A percentile compares a stretch with the other conserved stretches of the same genome.
Evolutionary conservation across 2,113 vertebrate species (phyloP).

Genomic region (Poicephalus meyeri): DNA sequence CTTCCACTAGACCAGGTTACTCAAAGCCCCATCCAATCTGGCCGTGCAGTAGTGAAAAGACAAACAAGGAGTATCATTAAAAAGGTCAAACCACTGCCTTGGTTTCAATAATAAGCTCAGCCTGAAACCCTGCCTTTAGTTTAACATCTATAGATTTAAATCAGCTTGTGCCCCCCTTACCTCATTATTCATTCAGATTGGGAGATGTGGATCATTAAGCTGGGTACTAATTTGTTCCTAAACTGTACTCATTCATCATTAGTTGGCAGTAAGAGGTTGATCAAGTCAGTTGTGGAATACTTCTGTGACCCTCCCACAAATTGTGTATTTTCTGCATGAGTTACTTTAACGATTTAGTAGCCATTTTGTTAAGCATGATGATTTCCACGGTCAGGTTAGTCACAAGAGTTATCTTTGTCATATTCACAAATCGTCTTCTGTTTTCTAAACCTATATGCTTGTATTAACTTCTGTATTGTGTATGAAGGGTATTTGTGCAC

Average conservation of each 20-base stretch:
- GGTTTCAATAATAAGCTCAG: neutral
- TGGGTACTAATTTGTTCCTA: slow-evolving; percentile 20
- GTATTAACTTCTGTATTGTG: neutral
- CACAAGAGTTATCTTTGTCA: neutral
- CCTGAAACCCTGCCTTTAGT: neutral
- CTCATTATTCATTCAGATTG: slow-evolving; percentile 2
- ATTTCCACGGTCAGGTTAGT: neutral
- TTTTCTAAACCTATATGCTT: neutral
- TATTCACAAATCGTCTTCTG: neutral
- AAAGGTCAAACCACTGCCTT: neutral
- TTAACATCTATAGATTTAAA: neutral
- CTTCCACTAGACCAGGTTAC: neutral
- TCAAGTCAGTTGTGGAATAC: neutral
- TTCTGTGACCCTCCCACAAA: neutral
- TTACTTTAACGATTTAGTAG: neutral
- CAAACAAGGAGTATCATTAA: neutral
- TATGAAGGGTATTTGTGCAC: neutral
- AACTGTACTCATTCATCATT: slow-evolving; percentile 29
- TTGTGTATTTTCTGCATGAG: slow-evolving; percentile 13
- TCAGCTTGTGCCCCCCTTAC: neutral
- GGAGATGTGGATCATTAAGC: slow-evolving; percentile 31
- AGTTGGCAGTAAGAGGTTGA: neutral
- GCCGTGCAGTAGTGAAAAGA: neutral
- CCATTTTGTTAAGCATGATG: neutral
- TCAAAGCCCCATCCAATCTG: neutral